phyloP scores from a whole-genome alignment of 2,888 invertebrate genomes.

The Morpho achilles region DNA sequence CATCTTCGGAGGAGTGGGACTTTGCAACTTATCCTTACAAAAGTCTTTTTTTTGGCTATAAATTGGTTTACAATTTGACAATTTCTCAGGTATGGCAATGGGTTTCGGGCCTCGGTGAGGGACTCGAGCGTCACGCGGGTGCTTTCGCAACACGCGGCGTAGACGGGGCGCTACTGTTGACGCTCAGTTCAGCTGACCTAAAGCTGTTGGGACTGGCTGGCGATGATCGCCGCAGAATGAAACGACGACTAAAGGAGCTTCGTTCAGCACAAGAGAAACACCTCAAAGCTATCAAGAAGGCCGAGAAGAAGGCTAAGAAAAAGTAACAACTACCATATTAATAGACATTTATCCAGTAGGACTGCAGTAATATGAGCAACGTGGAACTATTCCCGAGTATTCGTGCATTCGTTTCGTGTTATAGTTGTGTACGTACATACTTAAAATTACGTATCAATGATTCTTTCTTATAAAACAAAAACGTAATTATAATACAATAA shows the following conservation, averaged over 20 bases:
- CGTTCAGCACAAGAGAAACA: conserved; percentile 90
- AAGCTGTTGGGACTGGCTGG: conserved; percentile 91
- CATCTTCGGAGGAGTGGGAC: conserved; percentile 90
- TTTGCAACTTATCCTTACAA: too few relatives aligned
- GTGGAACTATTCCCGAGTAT: background rate
- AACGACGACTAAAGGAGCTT: conserved; percentile 91
- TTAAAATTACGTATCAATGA: too few relatives aligned
- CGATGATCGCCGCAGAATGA: conserved; percentile 88
- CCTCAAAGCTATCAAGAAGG: conserved; percentile 91
- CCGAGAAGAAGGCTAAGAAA: conserved; percentile 89
- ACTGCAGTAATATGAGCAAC: background rate
- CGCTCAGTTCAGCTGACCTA: conserved; percentile 94
- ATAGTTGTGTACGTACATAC: background rate
- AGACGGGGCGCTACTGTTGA: conserved; percentile 91
- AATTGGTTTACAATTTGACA: too few relatives aligned
- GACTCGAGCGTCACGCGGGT: conserved; percentile 91
- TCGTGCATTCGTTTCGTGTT: background rate
- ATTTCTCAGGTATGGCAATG: conserved; percentile 92
- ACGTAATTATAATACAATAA: too few relatives aligned
- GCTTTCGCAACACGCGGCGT: conserved; percentile 94
- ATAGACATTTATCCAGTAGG: conserved; percentile 8
- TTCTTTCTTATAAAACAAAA: too few relatives aligned
- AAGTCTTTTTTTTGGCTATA: background rate
- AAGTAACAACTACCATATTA: conserved; percentile 59
- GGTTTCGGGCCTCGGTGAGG: conserved; percentile 89